Conservation (phyloP, 2,113 vertebrate genomes). For the Delphinapterus leucas region DNA sequence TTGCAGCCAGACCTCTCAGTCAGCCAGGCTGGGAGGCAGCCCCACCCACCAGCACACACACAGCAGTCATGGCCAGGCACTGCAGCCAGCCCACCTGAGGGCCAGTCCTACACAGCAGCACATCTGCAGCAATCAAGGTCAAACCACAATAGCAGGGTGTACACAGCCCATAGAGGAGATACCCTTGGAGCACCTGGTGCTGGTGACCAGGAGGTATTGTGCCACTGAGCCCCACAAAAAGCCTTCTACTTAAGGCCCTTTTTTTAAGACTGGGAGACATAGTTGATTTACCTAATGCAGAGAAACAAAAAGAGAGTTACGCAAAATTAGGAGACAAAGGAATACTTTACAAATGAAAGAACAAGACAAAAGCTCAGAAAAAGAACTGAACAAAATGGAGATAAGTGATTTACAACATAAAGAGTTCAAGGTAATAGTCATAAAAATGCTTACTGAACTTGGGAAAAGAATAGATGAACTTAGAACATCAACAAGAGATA, state of each 20-base stretch:
- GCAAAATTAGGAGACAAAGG: neutral
- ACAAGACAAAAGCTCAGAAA: neutral
- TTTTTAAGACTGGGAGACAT: neutral
- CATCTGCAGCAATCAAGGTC: neutral
- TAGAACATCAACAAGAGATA: neutral
- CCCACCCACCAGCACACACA: too few relatives aligned
- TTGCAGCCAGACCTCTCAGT: too few relatives aligned
- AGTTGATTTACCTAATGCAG: neutral
- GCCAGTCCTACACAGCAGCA: neutral
- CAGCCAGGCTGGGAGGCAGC: too few relatives aligned
- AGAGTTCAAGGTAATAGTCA: neutral
- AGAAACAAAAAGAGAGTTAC: neutral
- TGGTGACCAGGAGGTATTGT: neutral
- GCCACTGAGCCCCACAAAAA: neutral
- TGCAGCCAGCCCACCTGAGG: too few relatives aligned
- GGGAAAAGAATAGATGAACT: neutral
- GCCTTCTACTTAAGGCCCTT: neutral
- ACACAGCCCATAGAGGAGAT: neutral
- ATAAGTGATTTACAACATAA: neutral
- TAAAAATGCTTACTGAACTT: neutral
- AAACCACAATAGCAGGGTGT: neutral
- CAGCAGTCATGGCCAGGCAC: too few relatives aligned
- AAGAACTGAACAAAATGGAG: neutral
- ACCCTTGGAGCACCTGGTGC: neutral
- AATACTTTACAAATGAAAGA: neutral